phyloP scores from a whole-genome alignment of 2,113 vertebrate species.

The Cephalophus harveyi region DNA sequence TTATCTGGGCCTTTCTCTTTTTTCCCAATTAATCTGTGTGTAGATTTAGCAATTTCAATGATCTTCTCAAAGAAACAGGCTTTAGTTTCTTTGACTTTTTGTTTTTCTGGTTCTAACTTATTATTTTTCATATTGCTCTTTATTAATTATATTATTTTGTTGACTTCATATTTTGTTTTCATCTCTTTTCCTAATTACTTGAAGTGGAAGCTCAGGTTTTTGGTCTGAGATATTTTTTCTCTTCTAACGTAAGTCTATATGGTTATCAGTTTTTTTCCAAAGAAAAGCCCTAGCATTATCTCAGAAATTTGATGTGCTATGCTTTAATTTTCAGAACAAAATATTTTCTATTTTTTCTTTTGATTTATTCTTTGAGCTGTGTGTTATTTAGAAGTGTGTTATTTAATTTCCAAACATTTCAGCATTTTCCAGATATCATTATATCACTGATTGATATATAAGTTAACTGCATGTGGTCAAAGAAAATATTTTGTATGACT shows the following conservation, averaged over 20 bases:
- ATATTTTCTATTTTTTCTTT: not conserved
- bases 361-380: not conserved
- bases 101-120: not conserved
- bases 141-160: not conserved
- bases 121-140: not conserved
- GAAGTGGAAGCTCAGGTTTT: not conserved
- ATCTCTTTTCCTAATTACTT: not conserved
- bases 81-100: not conserved
- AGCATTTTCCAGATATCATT: not conserved
- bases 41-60: not conserved
- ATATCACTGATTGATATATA: not conserved
- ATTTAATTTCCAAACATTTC: not conserved
- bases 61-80: not conserved
- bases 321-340: not conserved
- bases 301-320: not conserved
- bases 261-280: not conserved
- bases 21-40: not conserved
- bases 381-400: not conserved
- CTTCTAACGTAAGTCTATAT: not conserved
- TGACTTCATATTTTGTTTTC: not conserved
- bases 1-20: not conserved
- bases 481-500: not conserved
- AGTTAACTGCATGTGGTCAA: not conserved
- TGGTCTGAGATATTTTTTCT: not conserved
- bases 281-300: not conserved